A percentile compares a stretch with the other conserved stretches of the same genome.
These are phyloP conservation scores for Daboia siamensis DNA, from an alignment of 2,113 vertebrate genomes.

Conservation along the genomic window DNA sequence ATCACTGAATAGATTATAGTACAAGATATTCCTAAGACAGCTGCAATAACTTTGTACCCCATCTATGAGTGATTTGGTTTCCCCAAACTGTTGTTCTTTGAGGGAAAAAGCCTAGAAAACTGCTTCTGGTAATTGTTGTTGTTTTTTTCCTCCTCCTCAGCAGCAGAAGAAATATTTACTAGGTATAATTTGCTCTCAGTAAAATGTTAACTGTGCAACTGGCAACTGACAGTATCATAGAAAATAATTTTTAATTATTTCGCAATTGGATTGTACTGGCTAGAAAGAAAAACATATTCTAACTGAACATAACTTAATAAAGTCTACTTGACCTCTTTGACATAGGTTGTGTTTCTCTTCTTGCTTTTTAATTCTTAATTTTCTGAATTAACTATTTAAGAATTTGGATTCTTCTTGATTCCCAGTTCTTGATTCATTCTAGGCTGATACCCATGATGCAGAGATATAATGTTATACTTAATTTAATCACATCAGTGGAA, in stretches of 20 bases:
- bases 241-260: not conserved
- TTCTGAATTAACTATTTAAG: not conserved
- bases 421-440: not conserved
- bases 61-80: not conserved
- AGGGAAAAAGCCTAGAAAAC: not conserved
- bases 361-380: not conserved
- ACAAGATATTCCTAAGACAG: not conserved
- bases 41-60: not conserved
- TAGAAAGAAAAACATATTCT: not conserved
- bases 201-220: not conserved
- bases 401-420: not conserved
- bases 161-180: not conserved
- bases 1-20: not conserved
- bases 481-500: not conserved
- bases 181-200: not conserved
- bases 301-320: not conserved
- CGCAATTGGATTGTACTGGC: not conserved
- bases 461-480: not conserved
- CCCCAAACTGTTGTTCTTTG: not conserved
- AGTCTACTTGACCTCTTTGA: not conserved
- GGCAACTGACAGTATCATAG: not conserved
- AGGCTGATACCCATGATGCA: not conserved
- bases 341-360: not conserved
- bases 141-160: not conserved
- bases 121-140: not conserved